Percentiles rank a stretch among this genome's conserved stretches.
Conservation (phyloP, 2,113 vertebrate species). For the Syngnathoides biaculeatus region DNA sequence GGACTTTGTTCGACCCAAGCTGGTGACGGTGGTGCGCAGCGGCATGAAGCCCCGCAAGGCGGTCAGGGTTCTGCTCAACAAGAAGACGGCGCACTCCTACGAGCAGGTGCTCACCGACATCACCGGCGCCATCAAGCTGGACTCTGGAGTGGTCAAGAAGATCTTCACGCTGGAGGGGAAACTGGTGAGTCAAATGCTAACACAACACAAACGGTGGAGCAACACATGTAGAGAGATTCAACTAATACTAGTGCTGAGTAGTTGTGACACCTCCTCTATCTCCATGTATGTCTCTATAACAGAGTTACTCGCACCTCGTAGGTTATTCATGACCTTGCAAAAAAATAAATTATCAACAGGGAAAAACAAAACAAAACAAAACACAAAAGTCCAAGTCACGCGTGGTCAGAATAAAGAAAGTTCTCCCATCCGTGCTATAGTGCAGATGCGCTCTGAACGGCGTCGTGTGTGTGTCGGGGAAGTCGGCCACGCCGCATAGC, state of each 20-base stretch:
- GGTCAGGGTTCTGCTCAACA: constrained; percentile 93
- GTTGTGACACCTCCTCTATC: too few species aligned
- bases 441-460: constrained; percentile 62
- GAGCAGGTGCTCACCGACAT: constrained; percentile 97
- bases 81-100: constrained; percentile 96
- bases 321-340: too few species aligned
- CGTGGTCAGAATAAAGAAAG: constrained; percentile 18
- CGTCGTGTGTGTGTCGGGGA: constrained; percentile 2
- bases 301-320: too few species aligned
- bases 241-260: too few species aligned
- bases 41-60: constrained; percentile 95
- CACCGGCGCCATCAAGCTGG: constrained; percentile 95
- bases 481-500: constrained; percentile 44
- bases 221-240: too few species aligned
- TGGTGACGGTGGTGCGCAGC: constrained; percentile 93
- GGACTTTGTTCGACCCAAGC: constrained; percentile 96
- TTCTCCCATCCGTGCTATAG: constrained; percentile 14
- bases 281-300: too few species aligned
- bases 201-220: neutral
- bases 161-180: constrained; percentile 96
- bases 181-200: constrained; percentile 77
- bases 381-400: too few species aligned
- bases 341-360: neutral
- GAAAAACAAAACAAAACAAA: neutral
- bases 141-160: constrained; percentile 94